Evolutionary conservation across 2,888 invertebrate species (phyloP).

Genomic region (Orthonychiurus folsomi): DNA sequence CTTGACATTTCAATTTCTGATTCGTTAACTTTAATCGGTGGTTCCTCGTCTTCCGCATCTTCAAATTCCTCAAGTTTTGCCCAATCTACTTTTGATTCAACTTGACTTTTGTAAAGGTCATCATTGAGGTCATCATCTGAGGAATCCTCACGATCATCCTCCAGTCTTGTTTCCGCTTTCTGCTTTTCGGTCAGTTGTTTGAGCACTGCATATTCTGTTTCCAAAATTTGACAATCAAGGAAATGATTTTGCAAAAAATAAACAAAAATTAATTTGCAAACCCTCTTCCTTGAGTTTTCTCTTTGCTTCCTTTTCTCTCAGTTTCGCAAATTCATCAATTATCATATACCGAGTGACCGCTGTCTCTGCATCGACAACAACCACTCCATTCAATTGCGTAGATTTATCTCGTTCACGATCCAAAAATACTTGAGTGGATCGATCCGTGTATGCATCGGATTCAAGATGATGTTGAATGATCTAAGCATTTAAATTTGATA

Average conservation of each 20-base stretch:
- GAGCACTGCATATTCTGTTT: constrained; percentile 6
- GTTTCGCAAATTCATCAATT: constrained; percentile 33
- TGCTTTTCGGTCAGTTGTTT: background rate
- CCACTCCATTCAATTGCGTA: constrained; percentile 11
- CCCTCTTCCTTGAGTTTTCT: constrained; percentile 26
- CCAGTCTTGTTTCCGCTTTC: constrained; percentile 3
- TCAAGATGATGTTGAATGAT: constrained; percentile 35
- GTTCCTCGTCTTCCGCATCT: constrained; percentile 4
- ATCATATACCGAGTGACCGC: constrained; percentile 25
- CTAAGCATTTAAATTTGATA: constrained; percentile 20
- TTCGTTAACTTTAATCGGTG: constrained; percentile 24
- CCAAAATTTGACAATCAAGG: background rate
- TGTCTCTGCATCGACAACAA: constrained; percentile 10
- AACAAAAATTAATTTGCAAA: constrained; percentile 7
- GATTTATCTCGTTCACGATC: constrained; percentile 19
- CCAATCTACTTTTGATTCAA: constrained; percentile 11
- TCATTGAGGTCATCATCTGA: constrained; percentile 28
- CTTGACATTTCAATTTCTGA: constrained; percentile 30
- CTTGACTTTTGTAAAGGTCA: constrained; percentile 13
- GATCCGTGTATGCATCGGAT: constrained; percentile 29
- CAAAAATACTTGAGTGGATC: constrained; percentile 18
- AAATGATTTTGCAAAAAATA: background rate
- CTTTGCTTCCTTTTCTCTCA: constrained; percentile 25
- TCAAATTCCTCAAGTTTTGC: constrained; percentile 5
- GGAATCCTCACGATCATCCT: constrained; percentile 20